Percentiles rank a stretch among this genome's conserved stretches.
phyloP scores from a whole-genome alignment of 2,113 vertebrate species.

The Periophthalmodon schlosseri region DNA sequence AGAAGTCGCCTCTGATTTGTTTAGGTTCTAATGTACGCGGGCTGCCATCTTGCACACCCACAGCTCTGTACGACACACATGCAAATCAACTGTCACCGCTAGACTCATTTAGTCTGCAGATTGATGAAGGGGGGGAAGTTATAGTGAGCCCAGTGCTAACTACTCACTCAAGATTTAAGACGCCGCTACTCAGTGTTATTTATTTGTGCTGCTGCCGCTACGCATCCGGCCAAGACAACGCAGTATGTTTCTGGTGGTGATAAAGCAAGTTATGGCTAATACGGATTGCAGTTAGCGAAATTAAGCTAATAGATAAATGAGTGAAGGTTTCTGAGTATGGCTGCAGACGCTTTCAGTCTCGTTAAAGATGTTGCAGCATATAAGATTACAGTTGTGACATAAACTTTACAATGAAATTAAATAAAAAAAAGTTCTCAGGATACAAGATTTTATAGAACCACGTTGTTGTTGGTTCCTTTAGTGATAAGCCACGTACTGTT shows the following conservation, averaged over 20 bases:
- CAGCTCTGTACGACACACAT: slow-evolving; percentile 19
- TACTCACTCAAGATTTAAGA: slow-evolving; percentile 29
- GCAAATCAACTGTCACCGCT: slow-evolving; percentile 40
- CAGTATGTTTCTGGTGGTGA: not conserved
- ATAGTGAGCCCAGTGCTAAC: slow-evolving; percentile 35
- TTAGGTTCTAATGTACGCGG: slow-evolving; percentile 34
- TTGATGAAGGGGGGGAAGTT: slow-evolving; percentile 44
- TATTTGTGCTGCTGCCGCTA: not conserved
- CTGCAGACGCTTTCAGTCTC: not conserved
- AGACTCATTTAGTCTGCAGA: slow-evolving; percentile 47
- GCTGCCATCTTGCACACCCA: slow-evolving; percentile 31
- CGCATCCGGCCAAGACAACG: not conserved
- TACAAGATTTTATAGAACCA: not conserved
- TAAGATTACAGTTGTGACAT: too few species aligned
- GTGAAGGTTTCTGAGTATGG: not conserved
- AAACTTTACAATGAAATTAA: not conserved
- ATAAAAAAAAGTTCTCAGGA: too few species aligned
- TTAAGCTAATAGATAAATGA: not conserved
- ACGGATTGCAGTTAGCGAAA: not conserved
- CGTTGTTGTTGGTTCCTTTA: not conserved
- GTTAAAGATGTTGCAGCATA: not conserved
- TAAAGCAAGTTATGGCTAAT: not conserved
- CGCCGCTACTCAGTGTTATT: not conserved
- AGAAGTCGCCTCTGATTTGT: slow-evolving; percentile 46
- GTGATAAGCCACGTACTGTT: not conserved